Conservation (phyloP, 2,888 invertebrate species). For the Aphelenchoides bicaudatus region DNA sequence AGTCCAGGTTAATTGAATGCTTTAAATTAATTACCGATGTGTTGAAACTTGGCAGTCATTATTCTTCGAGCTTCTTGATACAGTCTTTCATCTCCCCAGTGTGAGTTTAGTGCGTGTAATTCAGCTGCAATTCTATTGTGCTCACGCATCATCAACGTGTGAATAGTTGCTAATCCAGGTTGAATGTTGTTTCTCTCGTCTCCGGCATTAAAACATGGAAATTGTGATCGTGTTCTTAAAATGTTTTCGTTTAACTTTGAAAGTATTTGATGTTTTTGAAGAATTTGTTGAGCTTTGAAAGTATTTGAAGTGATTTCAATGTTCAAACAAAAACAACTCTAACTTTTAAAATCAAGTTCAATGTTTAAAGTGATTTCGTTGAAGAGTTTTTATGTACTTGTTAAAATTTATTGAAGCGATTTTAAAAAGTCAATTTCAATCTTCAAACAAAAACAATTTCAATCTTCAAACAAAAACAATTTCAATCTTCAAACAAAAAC, state of each 20-base stretch:
- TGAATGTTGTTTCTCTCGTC: conserved; percentile 59
- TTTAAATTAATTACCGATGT: no score
- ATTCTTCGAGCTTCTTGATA: conserved; percentile 63
- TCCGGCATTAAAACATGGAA: conserved; percentile 45
- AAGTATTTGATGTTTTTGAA: conserved; percentile 16
- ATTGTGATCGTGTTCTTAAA: conserved; percentile 28
- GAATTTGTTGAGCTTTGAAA: background rate
- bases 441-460: no score
- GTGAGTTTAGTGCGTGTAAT: conserved; percentile 57
- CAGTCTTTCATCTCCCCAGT: conserved; percentile 62
- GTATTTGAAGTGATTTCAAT: background rate
- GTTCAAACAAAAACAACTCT: no score
- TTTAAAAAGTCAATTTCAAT: no score
- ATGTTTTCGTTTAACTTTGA: conserved; percentile 21
- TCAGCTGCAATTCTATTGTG: conserved; percentile 57
- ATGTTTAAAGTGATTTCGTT: no score
- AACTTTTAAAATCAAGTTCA: no score
- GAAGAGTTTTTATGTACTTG: no score
- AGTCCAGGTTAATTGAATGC: no score
- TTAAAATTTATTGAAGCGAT: no score
- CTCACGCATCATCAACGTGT: conserved; percentile 57
- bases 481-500: no score
- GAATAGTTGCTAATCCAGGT: conserved; percentile 56
- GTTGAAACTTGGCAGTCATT: conserved; percentile 66
- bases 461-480: no score